A percentile compares a stretch with the other conserved stretches of the same genome.
Evolutionary conservation across 1,140 invertebrate species (phyloP).

Genomic region (Melipona quadrifasciata): DNA sequence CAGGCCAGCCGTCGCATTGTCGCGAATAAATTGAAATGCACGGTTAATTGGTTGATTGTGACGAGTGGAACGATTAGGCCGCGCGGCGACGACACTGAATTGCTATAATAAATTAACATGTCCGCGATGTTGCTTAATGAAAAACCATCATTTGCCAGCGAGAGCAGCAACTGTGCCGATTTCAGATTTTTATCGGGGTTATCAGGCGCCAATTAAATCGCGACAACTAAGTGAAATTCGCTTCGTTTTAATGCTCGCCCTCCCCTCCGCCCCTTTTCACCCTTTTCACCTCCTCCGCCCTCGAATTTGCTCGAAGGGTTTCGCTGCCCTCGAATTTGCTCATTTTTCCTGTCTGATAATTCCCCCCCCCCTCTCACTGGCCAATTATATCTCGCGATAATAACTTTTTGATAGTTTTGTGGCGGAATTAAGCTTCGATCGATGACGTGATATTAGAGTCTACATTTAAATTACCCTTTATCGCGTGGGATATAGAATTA

Average conservation of each 20-base stretch:
- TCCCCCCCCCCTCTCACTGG: too few species aligned
- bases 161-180: not conserved
- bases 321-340: not conserved
- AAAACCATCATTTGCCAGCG: slow-evolving; percentile 8
- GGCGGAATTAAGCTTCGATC: not conserved
- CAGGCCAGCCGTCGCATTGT: too few species aligned
- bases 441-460: too few species aligned
- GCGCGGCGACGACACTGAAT: not conserved
- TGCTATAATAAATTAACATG: slow-evolving; percentile 18
- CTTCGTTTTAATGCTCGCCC: not conserved
- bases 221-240: not conserved
- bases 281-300: too few species aligned
- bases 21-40: not conserved
- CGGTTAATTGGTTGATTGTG: slow-evolving; percentile 30
- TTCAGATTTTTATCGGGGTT: slow-evolving; percentile 1
- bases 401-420: not conserved
- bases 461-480: too few species aligned
- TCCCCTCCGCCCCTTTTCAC: too few species aligned
- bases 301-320: not conserved
- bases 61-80: not conserved
- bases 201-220: slow-evolving; percentile 38
- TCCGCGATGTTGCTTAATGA: not conserved
- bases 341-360: too few species aligned
- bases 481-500: too few species aligned
- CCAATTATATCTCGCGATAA: not conserved